Conservation (phyloP, 2,797 vertebrate species). For the Coranthus polyacanthus region DNA sequence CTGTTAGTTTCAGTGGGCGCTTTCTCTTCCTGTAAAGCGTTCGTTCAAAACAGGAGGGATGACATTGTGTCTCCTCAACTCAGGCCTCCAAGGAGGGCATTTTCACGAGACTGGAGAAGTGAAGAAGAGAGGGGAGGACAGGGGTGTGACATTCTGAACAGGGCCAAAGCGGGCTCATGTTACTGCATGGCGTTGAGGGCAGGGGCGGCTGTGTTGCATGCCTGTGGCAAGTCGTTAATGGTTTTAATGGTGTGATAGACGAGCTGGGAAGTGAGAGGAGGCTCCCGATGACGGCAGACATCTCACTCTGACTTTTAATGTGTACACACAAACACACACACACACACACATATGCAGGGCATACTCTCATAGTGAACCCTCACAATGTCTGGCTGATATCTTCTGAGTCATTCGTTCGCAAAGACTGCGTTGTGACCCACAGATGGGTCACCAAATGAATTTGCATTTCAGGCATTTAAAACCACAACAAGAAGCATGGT, state of each 20-base stretch:
- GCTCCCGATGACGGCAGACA: constrained; percentile 67
- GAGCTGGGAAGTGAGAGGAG: constrained; percentile 69
- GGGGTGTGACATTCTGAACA: constrained; percentile 77
- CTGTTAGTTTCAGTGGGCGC: constrained; percentile 1
- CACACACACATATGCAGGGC: constrained; percentile 6
- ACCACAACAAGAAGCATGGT: too few relatives aligned
- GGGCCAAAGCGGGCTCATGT: constrained; percentile 64
- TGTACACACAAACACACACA: constrained; percentile 2
- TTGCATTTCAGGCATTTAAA: background rate
- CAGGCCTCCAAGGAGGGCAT: constrained; percentile 21
- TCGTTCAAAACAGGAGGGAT: constrained; percentile 17
- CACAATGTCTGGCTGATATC: constrained; percentile 40
- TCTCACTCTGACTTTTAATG: constrained; percentile 59
- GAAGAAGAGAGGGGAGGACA: constrained; percentile 30
- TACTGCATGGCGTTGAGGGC: constrained; percentile 60
- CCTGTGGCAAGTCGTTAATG: constrained; percentile 81
- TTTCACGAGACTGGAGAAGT: constrained; percentile 38
- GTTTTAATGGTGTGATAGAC: constrained; percentile 81
- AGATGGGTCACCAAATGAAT: constrained; percentile 8
- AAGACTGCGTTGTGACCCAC: too few relatives aligned
- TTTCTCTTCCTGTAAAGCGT: background rate
- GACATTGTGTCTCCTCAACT: constrained; percentile 19
- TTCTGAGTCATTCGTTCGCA: constrained; percentile 3
- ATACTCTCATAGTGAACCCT: constrained; percentile 31
- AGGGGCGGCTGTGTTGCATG: constrained; percentile 58